These are phyloP conservation scores for Halichoeres trimaculatus DNA, from an alignment of 2,113 vertebrate species.

Conservation along the genomic window DNA sequence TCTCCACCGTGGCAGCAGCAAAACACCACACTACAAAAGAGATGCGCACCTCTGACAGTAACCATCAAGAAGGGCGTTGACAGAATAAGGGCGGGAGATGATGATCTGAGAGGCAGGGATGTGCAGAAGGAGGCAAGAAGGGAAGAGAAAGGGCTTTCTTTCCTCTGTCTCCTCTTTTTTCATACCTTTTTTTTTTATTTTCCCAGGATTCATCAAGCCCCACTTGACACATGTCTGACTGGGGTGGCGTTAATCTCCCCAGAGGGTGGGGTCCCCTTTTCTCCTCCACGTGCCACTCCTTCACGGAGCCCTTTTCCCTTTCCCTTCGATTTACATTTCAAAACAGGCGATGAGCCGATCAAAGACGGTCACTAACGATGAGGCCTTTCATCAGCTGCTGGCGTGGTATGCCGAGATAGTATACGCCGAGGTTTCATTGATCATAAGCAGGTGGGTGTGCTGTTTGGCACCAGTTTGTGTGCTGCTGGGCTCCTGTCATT, in stretches of 20 bases:
- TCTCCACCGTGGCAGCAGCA: slow-evolving; percentile 77
- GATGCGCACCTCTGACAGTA: slow-evolving; percentile 83
- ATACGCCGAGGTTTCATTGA: slow-evolving; percentile 74
- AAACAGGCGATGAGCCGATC: slow-evolving; percentile 82
- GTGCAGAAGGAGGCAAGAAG: slow-evolving; percentile 75
- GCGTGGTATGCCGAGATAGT: slow-evolving; percentile 69
- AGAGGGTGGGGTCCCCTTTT: slow-evolving; percentile 78
- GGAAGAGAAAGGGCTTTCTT: slow-evolving; percentile 79
- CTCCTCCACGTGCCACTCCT: slow-evolving; percentile 71
- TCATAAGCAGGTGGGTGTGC: slow-evolving; percentile 75
- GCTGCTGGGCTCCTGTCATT: slow-evolving; percentile 74
- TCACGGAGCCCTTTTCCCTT: slow-evolving; percentile 67
- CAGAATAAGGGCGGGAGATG: slow-evolving; percentile 86
- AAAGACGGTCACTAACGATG: slow-evolving; percentile 81
- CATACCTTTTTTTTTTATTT: slow-evolving; percentile 67
- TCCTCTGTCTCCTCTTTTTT: slow-evolving; percentile 68
- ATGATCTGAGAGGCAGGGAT: slow-evolving; percentile 83
- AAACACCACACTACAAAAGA: slow-evolving; percentile 83
- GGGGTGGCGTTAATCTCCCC: slow-evolving; percentile 81
- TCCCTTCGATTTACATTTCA: slow-evolving; percentile 84
- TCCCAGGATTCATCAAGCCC: slow-evolving; percentile 82
- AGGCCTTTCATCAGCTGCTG: slow-evolving; percentile 79
- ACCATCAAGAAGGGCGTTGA: slow-evolving; percentile 85
- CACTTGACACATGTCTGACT: slow-evolving; percentile 84
- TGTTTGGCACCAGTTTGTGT: slow-evolving; percentile 63